Evolutionary conservation across 1,140 invertebrate genomes (phyloP).

Genomic region (Papilio polyxenes): DNA sequence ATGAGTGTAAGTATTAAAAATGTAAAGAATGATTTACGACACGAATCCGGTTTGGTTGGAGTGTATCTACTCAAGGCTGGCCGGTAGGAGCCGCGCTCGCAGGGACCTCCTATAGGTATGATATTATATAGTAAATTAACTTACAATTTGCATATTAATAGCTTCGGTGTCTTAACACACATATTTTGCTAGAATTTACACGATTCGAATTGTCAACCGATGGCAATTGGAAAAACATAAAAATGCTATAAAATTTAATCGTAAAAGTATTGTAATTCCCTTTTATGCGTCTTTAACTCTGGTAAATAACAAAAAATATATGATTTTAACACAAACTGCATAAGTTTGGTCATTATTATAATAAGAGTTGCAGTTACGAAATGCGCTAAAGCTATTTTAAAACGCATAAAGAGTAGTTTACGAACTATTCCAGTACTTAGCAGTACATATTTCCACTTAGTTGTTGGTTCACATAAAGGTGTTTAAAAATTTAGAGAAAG

Average conservation of each 20-base stretch:
- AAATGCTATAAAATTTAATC: conserved; percentile 75
- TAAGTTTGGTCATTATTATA: conserved; percentile 8
- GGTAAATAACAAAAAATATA: conserved; percentile 34
- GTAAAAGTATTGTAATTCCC: conserved; percentile 73
- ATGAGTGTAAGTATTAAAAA: conserved; percentile 32
- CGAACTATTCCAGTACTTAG: conserved; percentile 1
- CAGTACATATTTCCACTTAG: conserved; percentile 3
- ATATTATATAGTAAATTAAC: conserved; percentile 61
- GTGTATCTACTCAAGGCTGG: conserved; percentile 18
- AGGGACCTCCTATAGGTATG: conserved; percentile 47
- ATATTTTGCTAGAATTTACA: conserved; percentile 76
- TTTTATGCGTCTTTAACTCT: conserved; percentile 56
- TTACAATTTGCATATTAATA: conserved; percentile 74
- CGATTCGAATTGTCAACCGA: conserved; percentile 68
- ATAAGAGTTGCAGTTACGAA: conserved; percentile 13
- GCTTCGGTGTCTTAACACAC: conserved; percentile 56
- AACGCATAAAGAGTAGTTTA: conserved; percentile 8
- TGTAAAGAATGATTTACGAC: conserved; percentile 31
- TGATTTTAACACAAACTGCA: conserved; percentile 25
- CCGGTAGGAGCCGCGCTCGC: not conserved
- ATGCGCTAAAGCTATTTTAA: conserved; percentile 13
- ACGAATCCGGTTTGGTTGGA: conserved; percentile 29
- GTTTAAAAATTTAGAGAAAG: conserved; percentile 3
- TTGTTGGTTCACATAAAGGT: not conserved
- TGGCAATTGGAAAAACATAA: conserved; percentile 74